Base-by-base conservation (phyloP, 2,113 vertebrate genomes). In the Pundamilia nyererei region DNA sequence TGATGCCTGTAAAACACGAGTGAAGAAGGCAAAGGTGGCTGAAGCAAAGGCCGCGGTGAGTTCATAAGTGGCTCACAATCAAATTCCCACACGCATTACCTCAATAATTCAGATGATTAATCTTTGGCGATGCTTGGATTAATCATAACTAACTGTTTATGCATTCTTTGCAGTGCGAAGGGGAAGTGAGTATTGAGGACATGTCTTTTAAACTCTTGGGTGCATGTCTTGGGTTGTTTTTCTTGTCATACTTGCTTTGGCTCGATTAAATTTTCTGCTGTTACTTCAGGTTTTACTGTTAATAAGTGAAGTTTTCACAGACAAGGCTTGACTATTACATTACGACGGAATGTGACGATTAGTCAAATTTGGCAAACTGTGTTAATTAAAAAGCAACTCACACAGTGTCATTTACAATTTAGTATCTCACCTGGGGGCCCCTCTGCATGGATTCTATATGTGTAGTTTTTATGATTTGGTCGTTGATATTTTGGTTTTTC, bases 31-130 rank as follows among this genome's bases (percentile, higher is more conserved):
- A 55, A 99, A 98, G 92, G 92, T 96, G 2, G 98, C 98, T 0
- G 98, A 99, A 91, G 97, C 98, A n/a, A 99, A 98, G 94, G 97
- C 98, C 85, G 95, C 97, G 92, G 98, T 99, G 95, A 96, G 95
- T 93, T 83, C 2, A 9, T 6, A 4, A n/a, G 1, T 1, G 0
- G 17, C 45, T n/a, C 12, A 15, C 40, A 55, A 3, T 13, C 17
- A 14, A 6, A 7, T 35, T 38, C 81, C 86, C 8, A 5, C 14
- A 13, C 15, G 70, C 65, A 85, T 84, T 84, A 35, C 58, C 24
- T 19, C 53, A 19, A 35, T 70, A 11, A 6, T n/a, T 79, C 2
- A 21, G 13, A 65, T 80, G 15, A 40, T n/a, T 33, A 4, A 45
- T 9, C 2, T 7, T 80, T 65, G 15, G 2, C 42, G 15, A 15